phyloP scores from a whole-genome alignment of 1,140 invertebrate genomes.

The Psix sp. region DNA sequence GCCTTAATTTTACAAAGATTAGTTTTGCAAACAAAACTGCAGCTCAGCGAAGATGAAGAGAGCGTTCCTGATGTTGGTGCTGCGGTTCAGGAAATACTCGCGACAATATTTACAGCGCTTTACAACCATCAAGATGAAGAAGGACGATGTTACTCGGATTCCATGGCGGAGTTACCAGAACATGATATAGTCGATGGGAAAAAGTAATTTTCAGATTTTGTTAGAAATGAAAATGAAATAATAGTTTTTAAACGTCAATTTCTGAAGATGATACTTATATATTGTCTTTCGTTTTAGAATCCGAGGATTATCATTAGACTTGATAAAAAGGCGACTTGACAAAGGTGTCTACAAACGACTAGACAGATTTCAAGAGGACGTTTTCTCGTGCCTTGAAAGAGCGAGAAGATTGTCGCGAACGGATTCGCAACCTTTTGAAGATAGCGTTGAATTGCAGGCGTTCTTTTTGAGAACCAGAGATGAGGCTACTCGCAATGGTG shows the following conservation, averaged over 20 bases:
- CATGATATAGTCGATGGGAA: constrained; percentile 87
- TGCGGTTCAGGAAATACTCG: constrained; percentile 93
- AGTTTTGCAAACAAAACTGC: constrained; percentile 93
- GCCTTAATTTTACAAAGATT: constrained; percentile 94
- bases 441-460: constrained; percentile 94
- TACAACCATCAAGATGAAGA: constrained; percentile 98
- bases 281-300: constrained; percentile 78
- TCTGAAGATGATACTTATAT: not conserved
- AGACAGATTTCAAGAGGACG: constrained; percentile 97
- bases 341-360: constrained; percentile 93
- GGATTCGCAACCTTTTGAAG: constrained; percentile 96
- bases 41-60: constrained; percentile 91
- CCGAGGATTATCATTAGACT: constrained; percentile 87
- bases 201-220: constrained; percentile 75
- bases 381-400: constrained; percentile 95
- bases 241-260: not conserved
- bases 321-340: constrained; percentile 90
- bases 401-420: constrained; percentile 90
- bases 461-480: constrained; percentile 91
- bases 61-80: constrained; percentile 91
- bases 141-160: constrained; percentile 96
- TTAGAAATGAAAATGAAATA: not conserved
- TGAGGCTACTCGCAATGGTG: constrained; percentile 85
- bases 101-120: constrained; percentile 93
- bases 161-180: constrained; percentile 94